Conservation (phyloP, 2,113 vertebrate genomes). For the Apus apus region DNA sequence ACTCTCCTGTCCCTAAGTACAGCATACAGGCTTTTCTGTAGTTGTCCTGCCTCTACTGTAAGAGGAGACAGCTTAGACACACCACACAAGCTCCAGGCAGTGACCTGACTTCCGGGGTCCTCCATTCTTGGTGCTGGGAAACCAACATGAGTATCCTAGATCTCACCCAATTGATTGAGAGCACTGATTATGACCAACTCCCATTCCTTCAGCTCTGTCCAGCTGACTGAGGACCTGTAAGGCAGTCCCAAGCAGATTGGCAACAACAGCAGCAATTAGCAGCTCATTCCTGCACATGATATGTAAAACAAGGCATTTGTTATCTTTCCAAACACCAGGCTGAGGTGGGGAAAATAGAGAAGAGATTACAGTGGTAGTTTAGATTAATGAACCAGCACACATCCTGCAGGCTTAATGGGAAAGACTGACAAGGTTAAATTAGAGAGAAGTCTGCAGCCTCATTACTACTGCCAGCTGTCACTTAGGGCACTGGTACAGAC, state of each 20-base stretch:
- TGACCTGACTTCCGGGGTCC: fast-evolving
- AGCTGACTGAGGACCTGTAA: neutral
- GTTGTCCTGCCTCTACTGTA: fast-evolving
- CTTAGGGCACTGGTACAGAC: conserved; percentile 28
- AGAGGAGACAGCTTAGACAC: neutral
- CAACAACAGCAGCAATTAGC: conserved; percentile 27
- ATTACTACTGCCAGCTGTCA: conserved; percentile 66
- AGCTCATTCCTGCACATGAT: conserved; percentile 21
- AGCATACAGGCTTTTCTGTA: neutral
- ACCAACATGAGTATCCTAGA: fast-evolving
- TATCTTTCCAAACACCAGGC: neutral
- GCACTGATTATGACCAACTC: neutral
- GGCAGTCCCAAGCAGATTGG: neutral
- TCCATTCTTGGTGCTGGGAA: neutral
- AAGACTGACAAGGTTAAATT: conserved; percentile 68
- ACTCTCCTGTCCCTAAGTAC: fast-evolving
- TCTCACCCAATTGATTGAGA: fast-evolving
- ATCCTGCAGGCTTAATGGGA: conserved; percentile 52
- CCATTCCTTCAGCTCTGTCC: neutral
- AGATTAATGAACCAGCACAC: conserved; percentile 71
- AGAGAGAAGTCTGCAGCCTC: conserved; percentile 54
- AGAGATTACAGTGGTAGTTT: conserved; percentile 35
- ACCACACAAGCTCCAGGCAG: fast-evolving
- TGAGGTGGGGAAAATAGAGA: neutral
- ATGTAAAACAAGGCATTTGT: conserved; percentile 2